Evolutionary conservation across 2,113 vertebrate species (phyloP).

Genomic region (Pluvianellus socialis): DNA sequence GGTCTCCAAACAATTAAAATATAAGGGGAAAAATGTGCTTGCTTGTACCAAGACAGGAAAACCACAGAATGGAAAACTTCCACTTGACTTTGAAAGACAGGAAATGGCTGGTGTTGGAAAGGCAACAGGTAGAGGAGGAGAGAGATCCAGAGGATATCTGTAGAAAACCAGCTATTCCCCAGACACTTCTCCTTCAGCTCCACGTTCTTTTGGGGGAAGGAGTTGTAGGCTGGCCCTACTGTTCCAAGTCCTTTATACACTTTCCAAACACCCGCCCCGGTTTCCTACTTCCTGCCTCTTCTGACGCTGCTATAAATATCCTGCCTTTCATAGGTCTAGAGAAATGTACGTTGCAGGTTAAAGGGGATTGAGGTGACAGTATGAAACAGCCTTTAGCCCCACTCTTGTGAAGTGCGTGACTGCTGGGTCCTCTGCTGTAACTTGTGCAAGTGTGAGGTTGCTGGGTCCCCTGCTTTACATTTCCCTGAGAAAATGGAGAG

Average conservation of each 20-base stretch:
- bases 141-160: neutral
- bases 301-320: slow-evolving; percentile 71
- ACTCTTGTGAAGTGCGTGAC: neutral
- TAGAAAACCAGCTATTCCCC: slow-evolving; percentile 16
- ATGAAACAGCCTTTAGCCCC: neutral
- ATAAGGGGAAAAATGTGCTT: neutral
- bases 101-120: slow-evolving; percentile 1
- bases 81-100: slow-evolving; percentile 28
- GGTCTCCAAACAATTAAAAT: slow-evolving; percentile 40
- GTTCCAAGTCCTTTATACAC: slow-evolving; percentile 26
- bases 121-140: slow-evolving; percentile 10
- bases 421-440: neutral
- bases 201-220: neutral
- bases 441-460: neutral
- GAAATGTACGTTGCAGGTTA: neutral
- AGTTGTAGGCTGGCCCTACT: slow-evolving; percentile 20
- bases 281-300: slow-evolving; percentile 73
- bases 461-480: neutral
- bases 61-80: slow-evolving; percentile 22
- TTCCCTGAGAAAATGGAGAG: neutral
- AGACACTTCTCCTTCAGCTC: neutral
- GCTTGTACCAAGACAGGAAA: slow-evolving; percentile 10
- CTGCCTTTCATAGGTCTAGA: neutral
- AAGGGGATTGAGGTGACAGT: neutral
- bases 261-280: slow-evolving; percentile 12